Conservation (phyloP, 1,140 invertebrate genomes). For the Galendromus occidentalis region DNA sequence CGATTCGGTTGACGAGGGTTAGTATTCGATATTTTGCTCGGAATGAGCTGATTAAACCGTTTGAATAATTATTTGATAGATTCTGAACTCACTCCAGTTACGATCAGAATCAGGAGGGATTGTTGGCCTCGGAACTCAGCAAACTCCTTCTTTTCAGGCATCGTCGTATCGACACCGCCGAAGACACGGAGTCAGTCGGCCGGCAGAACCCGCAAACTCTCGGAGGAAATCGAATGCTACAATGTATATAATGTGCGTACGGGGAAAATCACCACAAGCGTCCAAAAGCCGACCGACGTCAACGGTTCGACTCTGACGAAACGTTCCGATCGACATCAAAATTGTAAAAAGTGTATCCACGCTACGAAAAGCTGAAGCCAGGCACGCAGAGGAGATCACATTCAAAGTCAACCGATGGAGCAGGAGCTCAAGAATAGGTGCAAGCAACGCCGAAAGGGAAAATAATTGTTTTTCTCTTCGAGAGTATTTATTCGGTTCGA, state of each 20-base stretch:
- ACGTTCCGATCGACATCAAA: conserved; percentile 1
- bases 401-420: too few species aligned
- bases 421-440: too few species aligned
- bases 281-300: not conserved
- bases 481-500: too few species aligned
- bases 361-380: not conserved
- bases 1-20: conserved; percentile 3
- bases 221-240: conserved; percentile 4
- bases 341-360: conserved; percentile 10
- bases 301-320: not conserved
- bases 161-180: not conserved
- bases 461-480: too few species aligned
- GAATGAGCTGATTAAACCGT: too few species aligned
- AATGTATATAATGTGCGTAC: conserved; percentile 10
- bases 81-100: too few species aligned
- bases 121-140: too few species aligned
- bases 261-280: not conserved
- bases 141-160: not conserved
- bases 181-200: not conserved
- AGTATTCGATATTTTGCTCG: too few species aligned
- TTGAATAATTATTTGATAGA: too few species aligned
- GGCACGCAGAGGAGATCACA: too few species aligned
- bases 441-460: too few species aligned
- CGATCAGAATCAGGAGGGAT: too few species aligned
- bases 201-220: not conserved